Evolutionary conservation across 2,888 invertebrate species (phyloP).

Genomic region (Chydorus sphaericus): DNA sequence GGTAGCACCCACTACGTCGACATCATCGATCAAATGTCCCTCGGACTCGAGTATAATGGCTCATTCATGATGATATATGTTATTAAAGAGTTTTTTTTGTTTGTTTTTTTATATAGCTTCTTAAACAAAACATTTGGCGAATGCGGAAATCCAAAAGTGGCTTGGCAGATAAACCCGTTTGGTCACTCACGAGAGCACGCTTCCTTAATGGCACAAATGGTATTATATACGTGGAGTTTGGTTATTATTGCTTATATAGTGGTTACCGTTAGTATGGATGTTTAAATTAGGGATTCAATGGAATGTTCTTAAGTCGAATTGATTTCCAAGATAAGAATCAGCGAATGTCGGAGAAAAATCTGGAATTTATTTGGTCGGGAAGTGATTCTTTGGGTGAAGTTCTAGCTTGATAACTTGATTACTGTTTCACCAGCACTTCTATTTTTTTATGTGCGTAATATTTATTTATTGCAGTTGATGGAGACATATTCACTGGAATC

Average conservation of each 20-base stretch:
- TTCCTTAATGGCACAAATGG: conserved; percentile 38
- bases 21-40: conserved; percentile 25
- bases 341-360: conserved; percentile 5
- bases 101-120: conserved; percentile 22
- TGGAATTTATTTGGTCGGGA: conserved; percentile 31
- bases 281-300: conserved; percentile 38
- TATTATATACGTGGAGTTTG: too few species aligned
- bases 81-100: background rate
- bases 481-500: conserved; percentile 36
- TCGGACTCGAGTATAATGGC: conserved; percentile 21
- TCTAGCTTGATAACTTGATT: background rate
- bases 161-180: conserved; percentile 79
- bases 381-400: background rate
- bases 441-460: background rate
- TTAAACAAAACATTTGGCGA: conserved; percentile 52
- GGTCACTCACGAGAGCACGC: conserved; percentile 60
- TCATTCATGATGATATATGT: background rate
- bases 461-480: conserved; percentile 23
- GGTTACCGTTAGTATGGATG: too few species aligned
- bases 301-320: conserved; percentile 32
- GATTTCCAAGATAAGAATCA: conserved; percentile 29
- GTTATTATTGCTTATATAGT: too few species aligned
- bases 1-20: conserved; percentile 23
- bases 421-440: background rate
- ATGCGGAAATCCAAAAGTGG: conserved; percentile 57